These are phyloP conservation scores for Stratiolaelaps scimitus DNA, from an alignment of 1,140 invertebrate genomes.

Conservation along the genomic window DNA sequence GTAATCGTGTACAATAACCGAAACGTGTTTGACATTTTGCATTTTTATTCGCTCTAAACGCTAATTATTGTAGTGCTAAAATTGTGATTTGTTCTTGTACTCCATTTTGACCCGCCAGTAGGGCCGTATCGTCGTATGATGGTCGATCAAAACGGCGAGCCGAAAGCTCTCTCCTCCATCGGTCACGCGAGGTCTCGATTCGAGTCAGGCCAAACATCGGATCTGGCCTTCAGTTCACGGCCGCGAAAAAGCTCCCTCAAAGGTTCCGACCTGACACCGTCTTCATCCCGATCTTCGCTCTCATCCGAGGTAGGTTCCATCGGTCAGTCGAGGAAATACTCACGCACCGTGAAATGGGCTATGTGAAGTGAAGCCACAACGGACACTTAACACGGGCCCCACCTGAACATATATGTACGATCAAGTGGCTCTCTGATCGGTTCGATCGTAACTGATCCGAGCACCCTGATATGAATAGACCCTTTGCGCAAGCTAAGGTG, in stretches of 20 bases:
- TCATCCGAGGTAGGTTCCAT: slow-evolving; percentile 20
- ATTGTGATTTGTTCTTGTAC: background rate
- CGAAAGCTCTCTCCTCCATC: slow-evolving; percentile 4
- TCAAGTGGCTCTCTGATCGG: no score
- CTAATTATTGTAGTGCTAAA: no score
- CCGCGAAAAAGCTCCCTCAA: slow-evolving; percentile 21
- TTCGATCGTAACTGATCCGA: no score
- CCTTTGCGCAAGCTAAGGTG: no score
- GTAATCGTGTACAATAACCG: no score
- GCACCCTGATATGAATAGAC: no score
- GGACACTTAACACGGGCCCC: no score
- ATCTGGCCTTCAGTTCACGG: background rate
- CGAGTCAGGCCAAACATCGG: background rate
- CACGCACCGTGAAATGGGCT: slow-evolving; percentile 22
- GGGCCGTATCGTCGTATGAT: slow-evolving; percentile 20
- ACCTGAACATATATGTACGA: no score
- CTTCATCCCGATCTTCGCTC: slow-evolving; percentile 5
- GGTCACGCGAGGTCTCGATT: slow-evolving; percentile 4
- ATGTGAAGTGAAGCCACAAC: background rate
- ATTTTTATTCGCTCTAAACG: no score
- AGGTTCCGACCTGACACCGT: background rate
- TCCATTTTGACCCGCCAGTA: background rate
- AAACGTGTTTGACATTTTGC: no score
- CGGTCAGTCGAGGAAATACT: background rate
- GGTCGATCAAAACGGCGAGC: slow-evolving; percentile 4